Base-by-base conservation (phyloP, 2,113 vertebrate genomes). In the Perca fluviatilis region DNA sequence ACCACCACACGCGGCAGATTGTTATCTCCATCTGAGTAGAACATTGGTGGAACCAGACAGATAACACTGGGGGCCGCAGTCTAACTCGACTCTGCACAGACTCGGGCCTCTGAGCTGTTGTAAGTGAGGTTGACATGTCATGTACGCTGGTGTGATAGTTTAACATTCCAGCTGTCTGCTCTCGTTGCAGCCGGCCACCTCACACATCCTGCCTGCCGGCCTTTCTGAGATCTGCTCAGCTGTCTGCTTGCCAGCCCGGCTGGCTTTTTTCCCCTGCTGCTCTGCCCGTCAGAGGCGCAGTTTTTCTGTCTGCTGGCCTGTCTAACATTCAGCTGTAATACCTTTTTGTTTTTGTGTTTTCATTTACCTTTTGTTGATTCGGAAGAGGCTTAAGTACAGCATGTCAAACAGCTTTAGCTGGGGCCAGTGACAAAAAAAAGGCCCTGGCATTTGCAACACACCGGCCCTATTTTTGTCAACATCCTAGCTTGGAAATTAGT, bases 81-180 rank as follows among this genome's bases (percentile, higher is more conserved):
- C 43, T 68, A 3, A 23, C 64, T 61, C 62, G 4, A 7, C 56
- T 51, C 12, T 16, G 60, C 19, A 1, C 50, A 25, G 63, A 8
- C 14, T 43, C 0, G 36, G 36, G 78, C 60, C 75, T 77, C 46
- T 1, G 25, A 77, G 86, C 88, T 51, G 70, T 11, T 46, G 78
- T 77, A 47, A 89, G 58, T 7, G 56, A 40, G 56, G 60, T 13
- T 79, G 88, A 82, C 82, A 49, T 67, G 83, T 66, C 74, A 2
- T 67, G 80, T 43, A 16, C 67, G 60, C 88, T 79, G 79, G 74
- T 82, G 66, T 76, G 86, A 85, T 67, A 43, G 70, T 79, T 82
- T 50, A 70, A 74, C 86, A 72, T 82, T 73, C 80, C 77, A 83
- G 85, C 90, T 92, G 92, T 91, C 89, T 80, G 79, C 74, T 86